These are phyloP conservation scores for Simalia tracyae DNA, from an alignment of 2,797 vertebrate genomes.

Conservation along the genomic window DNA sequence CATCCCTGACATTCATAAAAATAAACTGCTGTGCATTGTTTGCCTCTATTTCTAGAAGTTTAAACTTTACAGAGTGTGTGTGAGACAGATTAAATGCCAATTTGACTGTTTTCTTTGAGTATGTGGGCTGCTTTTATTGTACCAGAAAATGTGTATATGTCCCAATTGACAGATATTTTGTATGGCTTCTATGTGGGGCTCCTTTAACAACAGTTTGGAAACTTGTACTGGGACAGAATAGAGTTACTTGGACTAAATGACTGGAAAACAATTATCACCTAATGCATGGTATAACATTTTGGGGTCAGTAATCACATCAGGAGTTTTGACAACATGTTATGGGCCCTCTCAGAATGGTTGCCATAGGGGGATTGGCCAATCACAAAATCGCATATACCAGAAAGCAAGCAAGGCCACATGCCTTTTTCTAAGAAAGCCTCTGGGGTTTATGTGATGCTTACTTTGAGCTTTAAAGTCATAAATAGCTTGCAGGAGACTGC, in stretches of 20 bases:
- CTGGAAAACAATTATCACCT: neutral
- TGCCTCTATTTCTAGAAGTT: slow-evolving; percentile 60
- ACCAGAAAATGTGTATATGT: neutral
- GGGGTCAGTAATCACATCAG: neutral
- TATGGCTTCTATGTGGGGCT: neutral
- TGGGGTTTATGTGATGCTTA: neutral
- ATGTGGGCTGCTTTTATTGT: neutral
- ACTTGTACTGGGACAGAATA: neutral
- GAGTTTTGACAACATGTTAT: neutral
- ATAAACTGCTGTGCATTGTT: slow-evolving; percentile 67
- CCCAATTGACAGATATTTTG: neutral
- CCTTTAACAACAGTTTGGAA: neutral
- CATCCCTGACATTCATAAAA: slow-evolving; percentile 69
- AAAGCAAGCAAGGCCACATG: neutral
- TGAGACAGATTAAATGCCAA: neutral
- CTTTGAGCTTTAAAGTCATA: neutral
- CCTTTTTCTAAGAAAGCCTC: neutral
- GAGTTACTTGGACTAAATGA: neutral
- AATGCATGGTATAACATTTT: neutral
- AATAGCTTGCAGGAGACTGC: neutral
- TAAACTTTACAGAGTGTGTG: slow-evolving; percentile 36
- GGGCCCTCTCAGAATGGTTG: neutral
- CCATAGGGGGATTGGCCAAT: neutral
- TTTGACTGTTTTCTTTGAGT: neutral
- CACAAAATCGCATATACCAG: neutral